Conservation (phyloP, 2,888 invertebrate species). For the Bugula neritina region DNA sequence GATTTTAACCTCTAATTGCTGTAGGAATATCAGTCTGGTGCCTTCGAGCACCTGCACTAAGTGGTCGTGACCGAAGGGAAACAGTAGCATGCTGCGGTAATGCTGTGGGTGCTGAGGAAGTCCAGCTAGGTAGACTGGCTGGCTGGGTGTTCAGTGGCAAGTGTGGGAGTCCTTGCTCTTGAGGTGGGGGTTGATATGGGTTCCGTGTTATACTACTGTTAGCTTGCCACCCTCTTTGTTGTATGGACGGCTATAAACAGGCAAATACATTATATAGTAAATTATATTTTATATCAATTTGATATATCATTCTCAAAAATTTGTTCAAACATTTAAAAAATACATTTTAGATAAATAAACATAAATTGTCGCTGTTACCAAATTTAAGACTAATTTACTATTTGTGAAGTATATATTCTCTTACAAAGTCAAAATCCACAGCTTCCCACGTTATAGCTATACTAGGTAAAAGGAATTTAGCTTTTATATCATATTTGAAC, state of each 20-base stretch:
- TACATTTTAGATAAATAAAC: too few relatives aligned
- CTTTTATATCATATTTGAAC: too few relatives aligned
- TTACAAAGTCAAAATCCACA: too few relatives aligned
- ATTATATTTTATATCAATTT: too few relatives aligned
- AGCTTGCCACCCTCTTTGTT: constrained; percentile 23
- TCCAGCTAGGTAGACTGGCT: neutral
- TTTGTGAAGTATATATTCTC: too few relatives aligned
- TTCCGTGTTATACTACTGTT: constrained; percentile 14
- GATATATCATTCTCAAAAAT: too few relatives aligned
- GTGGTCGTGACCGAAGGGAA: neutral
- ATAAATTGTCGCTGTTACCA: too few relatives aligned
- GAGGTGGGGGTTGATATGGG: constrained; percentile 7
- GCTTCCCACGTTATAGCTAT: too few relatives aligned
- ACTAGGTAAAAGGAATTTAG: too few relatives aligned
- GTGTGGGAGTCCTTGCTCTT: constrained; percentile 12
- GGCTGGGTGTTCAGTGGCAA: neutral
- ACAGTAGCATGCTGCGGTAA: neutral
- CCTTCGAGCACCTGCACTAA: constrained; percentile 6
- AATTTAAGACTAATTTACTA: too few relatives aligned
- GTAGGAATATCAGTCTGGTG: neutral
- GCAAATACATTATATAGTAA: too few relatives aligned
- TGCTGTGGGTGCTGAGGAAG: neutral
- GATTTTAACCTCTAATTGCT: constrained; percentile 1
- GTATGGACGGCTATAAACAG: constrained; percentile 1
- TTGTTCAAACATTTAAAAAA: too few relatives aligned